Evolutionary conservation across 2,888 invertebrate genomes (phyloP).

Genomic region (Drosophila atripex): DNA sequence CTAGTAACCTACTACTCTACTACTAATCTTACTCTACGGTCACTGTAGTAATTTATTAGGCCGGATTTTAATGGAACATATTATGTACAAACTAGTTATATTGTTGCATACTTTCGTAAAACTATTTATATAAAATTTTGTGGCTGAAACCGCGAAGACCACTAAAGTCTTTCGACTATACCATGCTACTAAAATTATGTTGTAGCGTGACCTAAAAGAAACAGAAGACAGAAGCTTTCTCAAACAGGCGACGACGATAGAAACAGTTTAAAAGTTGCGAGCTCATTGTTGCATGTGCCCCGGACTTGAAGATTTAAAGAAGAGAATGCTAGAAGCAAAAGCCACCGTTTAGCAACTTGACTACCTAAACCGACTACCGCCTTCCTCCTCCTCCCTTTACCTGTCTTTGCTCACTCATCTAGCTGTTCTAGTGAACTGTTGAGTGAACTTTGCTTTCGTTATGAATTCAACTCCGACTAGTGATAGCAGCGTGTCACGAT

Average conservation of each 20-base stretch:
- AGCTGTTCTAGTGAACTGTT: conserved; percentile 55
- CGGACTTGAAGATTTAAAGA: conserved; percentile 16
- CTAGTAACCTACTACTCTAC: too few species aligned
- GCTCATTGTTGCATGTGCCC: conserved; percentile 78
- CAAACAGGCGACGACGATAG: conserved; percentile 57
- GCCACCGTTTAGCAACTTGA: conserved; percentile 49
- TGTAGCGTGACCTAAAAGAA: conserved; percentile 20
- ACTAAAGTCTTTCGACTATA: conserved; percentile 60
- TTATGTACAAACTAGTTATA: conserved; percentile 33
- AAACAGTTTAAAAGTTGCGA: conserved; percentile 78
- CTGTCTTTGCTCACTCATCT: not conserved
- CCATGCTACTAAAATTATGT: conserved; percentile 10
- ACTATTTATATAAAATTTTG: conserved; percentile 43
- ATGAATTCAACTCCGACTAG: conserved; percentile 47
- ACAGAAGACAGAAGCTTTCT: conserved; percentile 70
- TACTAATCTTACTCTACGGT: too few species aligned
- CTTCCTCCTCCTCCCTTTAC: not conserved
- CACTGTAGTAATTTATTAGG: conserved; percentile 39
- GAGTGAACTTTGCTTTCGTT: conserved; percentile 67
- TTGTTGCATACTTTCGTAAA: conserved; percentile 2
- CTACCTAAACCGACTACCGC: conserved; percentile 5
- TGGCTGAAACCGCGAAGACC: conserved; percentile 37
- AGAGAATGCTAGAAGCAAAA: conserved; percentile 23
- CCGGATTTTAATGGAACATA: conserved; percentile 18
- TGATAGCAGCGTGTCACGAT: conserved; percentile 32